These are phyloP conservation scores for Vanessa atalanta DNA, from an alignment of 1,140 invertebrate species.

Conservation along the genomic window DNA sequence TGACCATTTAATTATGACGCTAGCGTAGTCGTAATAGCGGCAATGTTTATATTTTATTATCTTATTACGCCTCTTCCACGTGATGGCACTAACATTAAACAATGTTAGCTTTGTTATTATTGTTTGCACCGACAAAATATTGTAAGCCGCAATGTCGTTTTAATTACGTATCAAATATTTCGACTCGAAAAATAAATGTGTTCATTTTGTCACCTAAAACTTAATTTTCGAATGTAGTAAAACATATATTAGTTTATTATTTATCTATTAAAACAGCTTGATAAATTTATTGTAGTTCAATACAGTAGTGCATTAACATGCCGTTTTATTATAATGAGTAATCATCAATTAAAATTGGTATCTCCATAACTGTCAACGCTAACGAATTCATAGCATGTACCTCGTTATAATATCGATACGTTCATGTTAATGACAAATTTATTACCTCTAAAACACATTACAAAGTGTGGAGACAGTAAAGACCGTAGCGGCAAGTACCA, in stretches of 20 bases:
- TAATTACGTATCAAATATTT: background rate
- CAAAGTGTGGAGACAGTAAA: slow-evolving; percentile 8
- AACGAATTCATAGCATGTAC: too few species aligned
- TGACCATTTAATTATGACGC: slow-evolving; percentile 9
- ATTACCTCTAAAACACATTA: background rate
- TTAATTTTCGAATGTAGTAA: too few species aligned
- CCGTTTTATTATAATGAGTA: too few species aligned
- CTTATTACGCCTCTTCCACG: background rate
- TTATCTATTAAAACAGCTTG: too few species aligned
- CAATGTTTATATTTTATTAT: slow-evolving; percentile 13
- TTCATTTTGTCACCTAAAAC: too few species aligned
- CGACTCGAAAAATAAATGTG: background rate
- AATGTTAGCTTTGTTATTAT: background rate
- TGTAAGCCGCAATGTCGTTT: background rate
- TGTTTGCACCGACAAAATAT: background rate
- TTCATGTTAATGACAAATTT: background rate
- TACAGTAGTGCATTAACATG: too few species aligned
- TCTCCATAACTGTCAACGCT: too few species aligned
- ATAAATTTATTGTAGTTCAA: too few species aligned
- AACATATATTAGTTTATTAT: too few species aligned
- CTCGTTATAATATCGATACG: background rate
- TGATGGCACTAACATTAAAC: slow-evolving; percentile 5
- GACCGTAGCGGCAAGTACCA: slow-evolving; percentile 46
- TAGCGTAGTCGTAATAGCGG: background rate
- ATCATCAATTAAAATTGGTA: too few species aligned